These are phyloP conservation scores for Varanus komodoensis DNA, from an alignment of 2,113 vertebrate genomes.

Conservation along the genomic window DNA sequence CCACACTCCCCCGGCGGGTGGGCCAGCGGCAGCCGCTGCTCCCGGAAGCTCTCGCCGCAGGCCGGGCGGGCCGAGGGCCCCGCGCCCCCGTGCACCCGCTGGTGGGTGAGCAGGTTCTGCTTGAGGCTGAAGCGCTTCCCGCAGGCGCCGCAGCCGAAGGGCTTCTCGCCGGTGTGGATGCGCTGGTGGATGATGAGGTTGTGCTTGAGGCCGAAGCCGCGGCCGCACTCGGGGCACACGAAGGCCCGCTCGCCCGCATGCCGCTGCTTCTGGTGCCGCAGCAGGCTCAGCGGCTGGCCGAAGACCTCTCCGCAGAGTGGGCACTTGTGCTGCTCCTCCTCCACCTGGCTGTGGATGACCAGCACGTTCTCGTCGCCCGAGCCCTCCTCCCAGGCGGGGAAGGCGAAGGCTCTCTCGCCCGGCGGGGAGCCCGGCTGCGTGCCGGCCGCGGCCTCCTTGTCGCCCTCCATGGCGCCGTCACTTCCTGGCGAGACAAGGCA, in stretches of 20 bases:
- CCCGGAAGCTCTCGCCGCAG: constrained; percentile 29
- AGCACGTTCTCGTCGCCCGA: constrained; percentile 17
- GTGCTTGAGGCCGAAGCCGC: constrained; percentile 36
- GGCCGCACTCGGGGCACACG: constrained; percentile 23
- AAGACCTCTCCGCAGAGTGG: constrained; percentile 11
- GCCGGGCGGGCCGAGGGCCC: not conserved
- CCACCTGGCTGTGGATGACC: constrained; percentile 41
- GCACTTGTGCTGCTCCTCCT: constrained; percentile 23
- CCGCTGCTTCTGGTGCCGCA: constrained; percentile 39
- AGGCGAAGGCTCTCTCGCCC: not conserved
- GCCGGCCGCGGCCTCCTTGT: accelerated
- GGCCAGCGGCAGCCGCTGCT: constrained; percentile 8
- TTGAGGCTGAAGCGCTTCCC: constrained; percentile 43
- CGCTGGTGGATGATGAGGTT: constrained; percentile 44
- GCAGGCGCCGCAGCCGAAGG: constrained; percentile 9
- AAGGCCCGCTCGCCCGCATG: constrained; percentile 7
- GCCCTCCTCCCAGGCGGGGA: constrained; percentile 22
- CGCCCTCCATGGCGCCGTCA: not conserved
- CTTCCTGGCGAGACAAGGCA: not conserved
- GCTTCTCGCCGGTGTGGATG: constrained; percentile 37
- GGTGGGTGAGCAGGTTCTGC: constrained; percentile 33
- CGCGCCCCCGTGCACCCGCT: constrained; percentile 1
- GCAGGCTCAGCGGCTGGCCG: constrained; percentile 1
- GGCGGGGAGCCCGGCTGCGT: not conserved
- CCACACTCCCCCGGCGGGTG: not conserved